Conservation (phyloP, 2,797 vertebrate genomes). For the Vespertilio murinus region DNA sequence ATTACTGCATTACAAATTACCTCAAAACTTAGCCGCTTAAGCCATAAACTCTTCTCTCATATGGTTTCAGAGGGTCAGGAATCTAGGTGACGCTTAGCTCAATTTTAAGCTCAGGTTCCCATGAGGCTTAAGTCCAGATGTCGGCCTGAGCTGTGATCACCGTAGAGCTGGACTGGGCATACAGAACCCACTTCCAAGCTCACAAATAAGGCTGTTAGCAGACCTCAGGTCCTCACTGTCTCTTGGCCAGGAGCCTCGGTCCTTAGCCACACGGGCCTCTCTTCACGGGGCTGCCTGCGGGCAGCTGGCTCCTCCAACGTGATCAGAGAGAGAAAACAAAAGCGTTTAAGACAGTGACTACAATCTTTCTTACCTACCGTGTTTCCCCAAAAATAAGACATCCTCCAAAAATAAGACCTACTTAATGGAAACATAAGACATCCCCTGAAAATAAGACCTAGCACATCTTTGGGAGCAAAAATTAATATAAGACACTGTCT, state of each 20-base stretch:
- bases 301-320: neutral
- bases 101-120: neutral
- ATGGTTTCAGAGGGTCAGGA: neutral
- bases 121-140: neutral
- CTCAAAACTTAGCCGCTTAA: neutral
- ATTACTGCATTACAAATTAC: slow-evolving; percentile 5
- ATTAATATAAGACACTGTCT: too few relatives aligned
- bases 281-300: neutral
- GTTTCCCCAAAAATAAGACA: too few relatives aligned
- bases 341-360: neutral
- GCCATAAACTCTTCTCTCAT: neutral
- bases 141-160: neutral
- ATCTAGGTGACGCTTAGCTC: neutral
- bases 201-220: neutral
- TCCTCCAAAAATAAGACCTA: too few relatives aligned
- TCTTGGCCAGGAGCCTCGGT: neutral
- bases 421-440: too few relatives aligned
- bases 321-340: neutral
- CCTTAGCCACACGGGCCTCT: neutral
- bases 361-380: neutral
- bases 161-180: neutral
- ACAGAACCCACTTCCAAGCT: neutral
- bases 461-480: too few relatives aligned
- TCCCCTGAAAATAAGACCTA: too few relatives aligned
- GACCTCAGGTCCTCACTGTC: neutral